phyloP scores from a whole-genome alignment of 2,797 vertebrate species.

The Eidolon dupreanum region DNA sequence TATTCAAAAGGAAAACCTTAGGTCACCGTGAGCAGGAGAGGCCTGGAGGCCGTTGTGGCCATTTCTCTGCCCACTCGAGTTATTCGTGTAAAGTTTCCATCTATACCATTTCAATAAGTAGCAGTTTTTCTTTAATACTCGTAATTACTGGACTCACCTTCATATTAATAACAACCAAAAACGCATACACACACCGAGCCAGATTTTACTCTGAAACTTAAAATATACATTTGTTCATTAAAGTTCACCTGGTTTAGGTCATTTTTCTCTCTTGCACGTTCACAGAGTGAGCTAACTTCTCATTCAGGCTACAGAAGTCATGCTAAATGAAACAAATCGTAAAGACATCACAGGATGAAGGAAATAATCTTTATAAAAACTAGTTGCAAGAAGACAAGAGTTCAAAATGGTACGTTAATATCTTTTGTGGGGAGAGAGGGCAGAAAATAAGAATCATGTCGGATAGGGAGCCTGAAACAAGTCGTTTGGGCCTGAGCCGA shows the following conservation, averaged over 20 bases:
- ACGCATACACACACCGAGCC: background rate
- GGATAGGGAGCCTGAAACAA: background rate
- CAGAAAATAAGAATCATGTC: background rate
- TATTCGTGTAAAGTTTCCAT: background rate
- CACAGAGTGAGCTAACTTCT: background rate
- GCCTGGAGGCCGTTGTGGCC: background rate
- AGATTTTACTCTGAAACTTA: background rate
- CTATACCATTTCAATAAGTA: background rate
- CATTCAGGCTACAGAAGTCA: background rate
- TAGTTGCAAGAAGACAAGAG: background rate
- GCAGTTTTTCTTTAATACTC: background rate
- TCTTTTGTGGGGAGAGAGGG: background rate
- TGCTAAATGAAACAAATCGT: background rate
- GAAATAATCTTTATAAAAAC: conserved; percentile 54
- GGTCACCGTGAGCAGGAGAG: background rate
- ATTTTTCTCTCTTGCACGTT: background rate
- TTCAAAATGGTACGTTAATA: background rate
- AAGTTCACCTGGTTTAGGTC: background rate
- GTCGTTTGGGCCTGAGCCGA: background rate
- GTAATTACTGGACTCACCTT: background rate
- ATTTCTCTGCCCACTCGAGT: background rate
- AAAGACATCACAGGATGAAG: background rate
- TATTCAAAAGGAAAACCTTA: background rate
- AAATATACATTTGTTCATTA: conserved; percentile 37
- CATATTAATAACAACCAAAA: background rate